These are phyloP conservation scores for Elachura formosa DNA, from an alignment of 2,113 vertebrate species.

Conservation along the genomic window DNA sequence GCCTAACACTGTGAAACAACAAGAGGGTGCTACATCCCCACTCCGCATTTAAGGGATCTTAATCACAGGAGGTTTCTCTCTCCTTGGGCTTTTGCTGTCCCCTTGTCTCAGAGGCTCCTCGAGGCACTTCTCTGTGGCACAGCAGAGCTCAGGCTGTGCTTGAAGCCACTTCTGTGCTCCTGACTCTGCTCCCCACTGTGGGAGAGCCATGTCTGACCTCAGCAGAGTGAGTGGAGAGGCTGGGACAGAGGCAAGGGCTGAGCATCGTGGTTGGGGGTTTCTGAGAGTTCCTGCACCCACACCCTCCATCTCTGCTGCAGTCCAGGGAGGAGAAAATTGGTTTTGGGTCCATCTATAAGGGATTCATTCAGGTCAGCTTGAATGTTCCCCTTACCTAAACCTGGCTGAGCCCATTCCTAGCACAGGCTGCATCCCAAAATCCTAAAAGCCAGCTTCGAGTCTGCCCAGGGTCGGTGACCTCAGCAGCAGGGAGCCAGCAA, in stretches of 20 bases:
- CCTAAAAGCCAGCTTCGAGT: neutral
- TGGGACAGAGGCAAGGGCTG: rapidly evolving
- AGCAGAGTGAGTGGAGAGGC: neutral
- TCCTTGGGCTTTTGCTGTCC: rapidly evolving
- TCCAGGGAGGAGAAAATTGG: neutral
- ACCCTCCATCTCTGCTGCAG: neutral
- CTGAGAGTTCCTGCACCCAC: rapidly evolving
- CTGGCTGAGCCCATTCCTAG: neutral
- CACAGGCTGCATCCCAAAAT: neutral
- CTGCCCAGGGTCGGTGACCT: neutral
- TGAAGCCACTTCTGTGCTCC: neutral
- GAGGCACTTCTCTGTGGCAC: rapidly evolving
- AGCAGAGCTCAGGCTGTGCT: neutral
- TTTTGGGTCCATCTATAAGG: neutral
- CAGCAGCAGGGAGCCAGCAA: neutral
- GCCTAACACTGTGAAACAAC: rapidly evolving
- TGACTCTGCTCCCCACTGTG: neutral
- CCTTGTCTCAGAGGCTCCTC: neutral
- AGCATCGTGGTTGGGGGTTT: rapidly evolving
- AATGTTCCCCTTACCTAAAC: neutral
- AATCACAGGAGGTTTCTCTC: neutral
- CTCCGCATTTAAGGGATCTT: neutral
- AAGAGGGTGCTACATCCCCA: rapidly evolving
- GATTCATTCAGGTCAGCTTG: neutral
- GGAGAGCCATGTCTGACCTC: neutral